Base-by-base conservation (phyloP, 2,113 vertebrate genomes). In the Myotis yumanensis region DNA sequence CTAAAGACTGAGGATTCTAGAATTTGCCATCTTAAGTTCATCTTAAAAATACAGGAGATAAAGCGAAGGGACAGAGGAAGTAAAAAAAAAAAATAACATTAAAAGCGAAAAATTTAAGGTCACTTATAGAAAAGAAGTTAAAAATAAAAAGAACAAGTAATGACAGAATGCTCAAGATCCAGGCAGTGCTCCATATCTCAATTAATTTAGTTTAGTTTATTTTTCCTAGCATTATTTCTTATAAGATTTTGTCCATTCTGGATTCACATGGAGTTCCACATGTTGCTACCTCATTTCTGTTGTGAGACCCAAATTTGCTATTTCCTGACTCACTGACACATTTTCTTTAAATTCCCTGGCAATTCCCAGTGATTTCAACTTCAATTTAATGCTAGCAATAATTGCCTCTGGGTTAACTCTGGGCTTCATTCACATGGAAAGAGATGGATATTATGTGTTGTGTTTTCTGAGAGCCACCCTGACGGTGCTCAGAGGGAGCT, bases 51-150 rank as follows among this genome's bases (percentile, higher is more conserved):
- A 3, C 2, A 84, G 3, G 11, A n/a, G 7, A 35, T 48, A 75
- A 68, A 30, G 18, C 28, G 59, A 96, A 83, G 18, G 17, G 0
- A 73, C 4, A 91, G 18, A 75, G 28, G 12, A 89, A 52, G 11
- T 66, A 85, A 85, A 87, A 92, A n/a, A 85, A 85, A 87, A 84
- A 3, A 92, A 79, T 54, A 73, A 86, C 59, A 59, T 85, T 83
- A n/a, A 71, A 43, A 71, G 64, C 85, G 22, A 88, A 76, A 92
- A 91, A 87, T 35, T 71, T 90, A 76, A 92, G 1, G 23, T 86
- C 25, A 37, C 15, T 62, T 59, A 48, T 7, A 76, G 11, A 22
- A 69, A 22, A 76, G 9, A 80, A 57, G 37, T 14, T 86, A 43
- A 79, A 82, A 75, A 66, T 37, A 51, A 87, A 89, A 91, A 71